phyloP scores from a whole-genome alignment of 2,113 vertebrate species.

The Bombycilla garrulus region DNA sequence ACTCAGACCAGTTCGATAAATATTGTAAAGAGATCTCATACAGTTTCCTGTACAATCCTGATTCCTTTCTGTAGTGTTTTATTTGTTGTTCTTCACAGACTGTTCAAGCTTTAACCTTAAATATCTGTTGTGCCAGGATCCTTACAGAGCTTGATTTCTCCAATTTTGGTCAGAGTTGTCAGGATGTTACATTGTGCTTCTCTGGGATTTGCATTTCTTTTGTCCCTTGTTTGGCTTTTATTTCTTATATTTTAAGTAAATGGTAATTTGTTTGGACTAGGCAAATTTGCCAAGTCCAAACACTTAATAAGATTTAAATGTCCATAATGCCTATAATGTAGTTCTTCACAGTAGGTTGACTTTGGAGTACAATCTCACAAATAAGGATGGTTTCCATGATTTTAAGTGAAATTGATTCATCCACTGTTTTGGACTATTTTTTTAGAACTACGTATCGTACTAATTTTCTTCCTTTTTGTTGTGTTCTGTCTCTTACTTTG shows the following conservation, averaged over 20 bases:
- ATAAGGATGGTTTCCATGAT: background rate
- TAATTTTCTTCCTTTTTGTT: background rate
- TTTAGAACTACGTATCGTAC: background rate
- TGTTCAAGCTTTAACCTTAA: background rate
- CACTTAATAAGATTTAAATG: background rate
- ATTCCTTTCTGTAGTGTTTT: background rate
- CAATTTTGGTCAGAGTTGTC: background rate
- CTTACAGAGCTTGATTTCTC: background rate
- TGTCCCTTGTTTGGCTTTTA: background rate
- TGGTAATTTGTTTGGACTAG: background rate
- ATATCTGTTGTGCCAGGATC: background rate
- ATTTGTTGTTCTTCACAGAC: background rate
- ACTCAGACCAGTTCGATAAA: rapidly evolving
- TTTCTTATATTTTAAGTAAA: background rate
- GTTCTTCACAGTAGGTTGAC: background rate
- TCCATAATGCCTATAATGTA: background rate
- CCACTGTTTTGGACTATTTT: background rate
- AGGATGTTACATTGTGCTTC: background rate
- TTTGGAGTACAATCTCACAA: background rate
- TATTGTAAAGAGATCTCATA: background rate
- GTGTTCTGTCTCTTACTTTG: background rate
- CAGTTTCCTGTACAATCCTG: background rate
- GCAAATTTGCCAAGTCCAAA: background rate
- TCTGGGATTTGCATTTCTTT: background rate
- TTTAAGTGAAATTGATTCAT: background rate